phyloP scores from a whole-genome alignment of 2,113 vertebrate genomes.

The Elgaria multicarinata region DNA sequence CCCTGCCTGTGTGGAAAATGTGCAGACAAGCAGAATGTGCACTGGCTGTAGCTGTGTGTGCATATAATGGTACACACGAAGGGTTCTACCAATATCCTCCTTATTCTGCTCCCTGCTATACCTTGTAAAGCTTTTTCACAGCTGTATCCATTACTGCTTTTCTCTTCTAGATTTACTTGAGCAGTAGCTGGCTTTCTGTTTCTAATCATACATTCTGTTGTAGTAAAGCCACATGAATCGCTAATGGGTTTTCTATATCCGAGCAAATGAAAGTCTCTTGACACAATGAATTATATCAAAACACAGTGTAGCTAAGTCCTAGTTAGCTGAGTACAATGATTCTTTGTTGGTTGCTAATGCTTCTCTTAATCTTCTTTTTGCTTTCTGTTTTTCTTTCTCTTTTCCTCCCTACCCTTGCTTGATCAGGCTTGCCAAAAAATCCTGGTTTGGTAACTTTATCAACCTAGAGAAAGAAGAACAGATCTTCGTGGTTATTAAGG shows the following conservation, averaged over 20 bases:
- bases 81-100: background rate
- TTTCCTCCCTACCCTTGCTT: background rate
- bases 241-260: background rate
- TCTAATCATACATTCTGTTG: background rate
- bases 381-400: slow-evolving; percentile 29
- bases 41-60: background rate
- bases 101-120: slow-evolving; percentile 11
- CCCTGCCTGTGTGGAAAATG: background rate
- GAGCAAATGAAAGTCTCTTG: slow-evolving; percentile 20
- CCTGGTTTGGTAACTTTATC: slow-evolving; percentile 99
- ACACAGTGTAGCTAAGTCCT: background rate
- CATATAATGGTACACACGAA: background rate
- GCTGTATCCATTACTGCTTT: background rate
- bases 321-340: background rate
- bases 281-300: background rate
- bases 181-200: background rate
- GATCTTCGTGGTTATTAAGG: slow-evolving; percentile 98
- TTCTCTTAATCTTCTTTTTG: slow-evolving; percentile 28
- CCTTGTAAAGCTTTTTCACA: slow-evolving; percentile 8
- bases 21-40: background rate
- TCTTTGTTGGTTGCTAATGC: background rate
- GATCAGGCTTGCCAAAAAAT: slow-evolving; percentile 98
- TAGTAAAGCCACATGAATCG: background rate
- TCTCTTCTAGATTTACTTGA: slow-evolving; percentile 27
- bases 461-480: slow-evolving; percentile 98